A percentile compares a stretch with the other conserved stretches of the same genome.
Conservation (phyloP, 2,797 vertebrate genomes). For the Notolabrus celidotus region DNA sequence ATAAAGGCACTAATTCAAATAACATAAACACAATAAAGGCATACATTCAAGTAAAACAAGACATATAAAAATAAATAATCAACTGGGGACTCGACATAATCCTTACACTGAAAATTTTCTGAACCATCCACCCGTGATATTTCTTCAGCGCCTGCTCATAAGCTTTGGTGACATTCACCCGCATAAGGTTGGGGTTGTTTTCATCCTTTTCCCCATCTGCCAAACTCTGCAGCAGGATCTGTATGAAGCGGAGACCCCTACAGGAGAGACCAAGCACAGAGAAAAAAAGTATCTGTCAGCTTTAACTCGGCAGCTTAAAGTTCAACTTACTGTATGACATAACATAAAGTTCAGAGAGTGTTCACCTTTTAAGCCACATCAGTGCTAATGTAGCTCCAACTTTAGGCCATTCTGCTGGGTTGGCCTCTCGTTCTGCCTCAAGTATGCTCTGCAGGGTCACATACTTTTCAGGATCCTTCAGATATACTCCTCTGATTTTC, state of each 20-base stretch:
- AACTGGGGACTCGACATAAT: background rate
- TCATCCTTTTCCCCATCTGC: slow-evolving; percentile 92
- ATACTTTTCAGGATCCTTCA: slow-evolving; percentile 90
- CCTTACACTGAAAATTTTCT: slow-evolving; percentile 92
- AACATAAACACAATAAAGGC: too few relatives aligned
- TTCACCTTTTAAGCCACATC: slow-evolving; percentile 99
- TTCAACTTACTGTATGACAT: slow-evolving; percentile 9
- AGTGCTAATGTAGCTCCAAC: slow-evolving; percentile 92
- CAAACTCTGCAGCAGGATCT: slow-evolving; percentile 95
- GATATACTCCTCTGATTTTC: slow-evolving; percentile 93
- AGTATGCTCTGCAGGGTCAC: slow-evolving; percentile 93
- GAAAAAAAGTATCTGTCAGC: background rate
- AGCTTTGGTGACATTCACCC: slow-evolving; percentile 93
- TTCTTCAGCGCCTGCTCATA: slow-evolving; percentile 93
- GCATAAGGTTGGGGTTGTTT: slow-evolving; percentile 92
- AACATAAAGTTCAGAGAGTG: background rate
- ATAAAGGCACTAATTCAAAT: too few relatives aligned
- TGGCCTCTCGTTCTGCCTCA: slow-evolving; percentile 88
- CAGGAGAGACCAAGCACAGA: slow-evolving; percentile 9
- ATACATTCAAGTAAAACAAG: too few relatives aligned
- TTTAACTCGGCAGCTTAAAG: background rate
- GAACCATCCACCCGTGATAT: slow-evolving; percentile 95
- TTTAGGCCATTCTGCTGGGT: slow-evolving; percentile 91
- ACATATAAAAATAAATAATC: too few relatives aligned
- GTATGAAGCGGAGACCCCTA: slow-evolving; percentile 96